Evolutionary conservation across 2,113 vertebrate species (phyloP).

Genomic region (Cyanoderma ruficeps): DNA sequence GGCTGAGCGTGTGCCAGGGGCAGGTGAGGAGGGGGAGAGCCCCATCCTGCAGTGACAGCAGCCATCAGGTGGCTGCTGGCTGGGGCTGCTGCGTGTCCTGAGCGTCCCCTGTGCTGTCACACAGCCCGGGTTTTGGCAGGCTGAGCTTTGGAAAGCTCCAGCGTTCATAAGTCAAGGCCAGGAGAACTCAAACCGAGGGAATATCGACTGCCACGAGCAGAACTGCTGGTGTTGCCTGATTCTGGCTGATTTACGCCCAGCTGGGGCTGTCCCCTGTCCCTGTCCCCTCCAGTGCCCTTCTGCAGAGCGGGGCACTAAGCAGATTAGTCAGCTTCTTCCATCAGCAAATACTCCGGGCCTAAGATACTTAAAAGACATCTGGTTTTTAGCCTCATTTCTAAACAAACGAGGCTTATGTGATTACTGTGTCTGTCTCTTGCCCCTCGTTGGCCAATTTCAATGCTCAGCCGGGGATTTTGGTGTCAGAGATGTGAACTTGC

Average conservation of each 20-base stretch:
- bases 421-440: slow-evolving; percentile 9
- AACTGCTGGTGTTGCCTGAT: not conserved
- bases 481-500: not conserved
- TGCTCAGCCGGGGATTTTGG: not conserved
- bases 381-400: slow-evolving; percentile 46
- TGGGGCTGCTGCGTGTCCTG: not conserved
- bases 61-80: not conserved
- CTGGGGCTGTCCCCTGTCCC: not conserved
- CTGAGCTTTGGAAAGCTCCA: not conserved
- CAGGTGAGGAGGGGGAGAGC: not conserved
- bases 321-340: slow-evolving; percentile 40
- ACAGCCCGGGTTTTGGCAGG: not conserved
- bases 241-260: not conserved
- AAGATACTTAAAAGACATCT: slow-evolving; percentile 54
- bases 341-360: not conserved
- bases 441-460: not conserved
- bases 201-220: not conserved
- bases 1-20: not conserved
- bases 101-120: not conserved
- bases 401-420: slow-evolving; percentile 41
- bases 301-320: not conserved
- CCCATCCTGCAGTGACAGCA: not conserved
- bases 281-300: not conserved
- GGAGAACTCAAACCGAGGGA: not conserved
- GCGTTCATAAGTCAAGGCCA: not conserved